Evolutionary conservation across 2,113 vertebrate species (phyloP), one percentile per base, ranked within the genome.

Genomic region (Caloenas nicobarica): DNA sequence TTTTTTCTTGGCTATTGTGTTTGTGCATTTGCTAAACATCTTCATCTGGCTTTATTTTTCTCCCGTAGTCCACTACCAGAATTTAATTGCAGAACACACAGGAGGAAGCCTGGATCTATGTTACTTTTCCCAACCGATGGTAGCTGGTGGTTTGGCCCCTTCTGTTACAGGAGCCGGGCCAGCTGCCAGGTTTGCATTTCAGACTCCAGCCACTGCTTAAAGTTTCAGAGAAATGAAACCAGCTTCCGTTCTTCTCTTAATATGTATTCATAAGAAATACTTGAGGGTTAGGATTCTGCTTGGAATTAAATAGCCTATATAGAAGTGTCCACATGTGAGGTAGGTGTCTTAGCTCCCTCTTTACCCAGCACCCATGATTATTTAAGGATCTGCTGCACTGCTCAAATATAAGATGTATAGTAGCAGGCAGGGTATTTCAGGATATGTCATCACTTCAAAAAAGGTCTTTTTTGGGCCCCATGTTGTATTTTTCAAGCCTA

Each of bases 321-420:
- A 33, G 71, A 64, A 18, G 15, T 53, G 7, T 19, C 76, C 31
- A 1, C 2, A 2, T 85, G 11, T 21, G 8, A 81, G 14, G 21
- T 2, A 24, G 24, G 12, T 40, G 5, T 28, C 2, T 12, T 16
- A 22, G 8, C 8, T 85, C 5, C 26, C 22, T 53, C 31, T 48
- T 2, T 9, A 33, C 3, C 13, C 22, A 28, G 23, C 0, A 0
- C 23, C 19, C 28, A 1, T 16, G 11, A 3, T 29, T 54, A 68
- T 56, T 76, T 33, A 42, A 66, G 6, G 4, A 8, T 51, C 29
- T 40, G 21, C 28, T 24, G 29, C 34, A 24, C 3, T 79, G 19
- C 26, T 70, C 51, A 53, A 14, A 74, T 53, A 29, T 3, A 51
- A n/a, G 11, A 2, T 24, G 3, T 29, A 8, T 11, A 33, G 10